Evolutionary conservation across 1,140 invertebrate genomes (phyloP).

Genomic region (Zaprionus lachaisei): DNA sequence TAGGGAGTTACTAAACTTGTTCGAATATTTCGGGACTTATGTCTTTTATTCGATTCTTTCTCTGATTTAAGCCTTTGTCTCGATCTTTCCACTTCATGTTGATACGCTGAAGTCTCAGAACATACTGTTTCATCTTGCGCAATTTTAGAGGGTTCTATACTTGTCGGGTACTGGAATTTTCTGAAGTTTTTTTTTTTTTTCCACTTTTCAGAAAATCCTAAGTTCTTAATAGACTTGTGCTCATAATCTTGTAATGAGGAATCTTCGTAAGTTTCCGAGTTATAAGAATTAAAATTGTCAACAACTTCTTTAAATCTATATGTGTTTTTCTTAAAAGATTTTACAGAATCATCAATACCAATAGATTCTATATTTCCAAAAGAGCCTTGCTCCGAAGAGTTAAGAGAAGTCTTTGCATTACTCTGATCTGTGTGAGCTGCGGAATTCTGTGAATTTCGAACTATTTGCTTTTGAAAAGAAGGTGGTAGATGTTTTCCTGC

Average conservation of each 20-base stretch:
- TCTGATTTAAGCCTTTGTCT: neutral
- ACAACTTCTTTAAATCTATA: neutral
- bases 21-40: neutral
- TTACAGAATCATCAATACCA: neutral
- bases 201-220: neutral
- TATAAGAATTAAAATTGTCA: neutral
- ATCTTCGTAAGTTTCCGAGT: neutral
- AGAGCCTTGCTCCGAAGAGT: neutral
- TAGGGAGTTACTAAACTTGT: neutral
- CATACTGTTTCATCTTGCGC: neutral
- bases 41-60: neutral
- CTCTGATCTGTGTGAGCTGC: neutral
- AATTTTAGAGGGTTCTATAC: neutral
- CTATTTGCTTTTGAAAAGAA: neutral
- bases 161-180: neutral
- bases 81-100: neutral
- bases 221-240: neutral
- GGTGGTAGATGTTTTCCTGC: too few relatives aligned
- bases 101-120: neutral
- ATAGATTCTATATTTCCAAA: neutral
- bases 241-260: neutral
- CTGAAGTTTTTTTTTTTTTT: neutral
- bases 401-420: neutral
- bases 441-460: neutral
- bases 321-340: neutral